Evolutionary conservation across 2,797 vertebrate genomes (phyloP).

Genomic region (Sebastes steindachneri): DNA sequence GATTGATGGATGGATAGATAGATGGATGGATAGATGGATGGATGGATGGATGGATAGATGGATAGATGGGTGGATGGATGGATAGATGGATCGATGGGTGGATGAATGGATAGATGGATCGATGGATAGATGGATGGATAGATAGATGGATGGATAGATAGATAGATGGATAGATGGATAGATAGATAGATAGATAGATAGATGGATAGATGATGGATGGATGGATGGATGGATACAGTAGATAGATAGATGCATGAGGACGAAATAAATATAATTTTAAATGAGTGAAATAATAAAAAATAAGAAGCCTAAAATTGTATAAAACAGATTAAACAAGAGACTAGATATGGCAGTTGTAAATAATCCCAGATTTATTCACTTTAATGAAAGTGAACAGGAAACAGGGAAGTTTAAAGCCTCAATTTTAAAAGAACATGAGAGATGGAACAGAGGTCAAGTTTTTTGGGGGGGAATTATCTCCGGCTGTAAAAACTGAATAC

Average conservation of each 20-base stretch:
- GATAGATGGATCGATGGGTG: fast-evolving
- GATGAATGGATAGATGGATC: fast-evolving
- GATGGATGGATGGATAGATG: fast-evolving
- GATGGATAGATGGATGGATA: fast-evolving
- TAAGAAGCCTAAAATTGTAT: too few species aligned
- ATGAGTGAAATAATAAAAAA: too few species aligned
- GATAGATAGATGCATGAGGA: too few species aligned
- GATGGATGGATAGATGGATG: fast-evolving
- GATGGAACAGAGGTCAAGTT: neutral
- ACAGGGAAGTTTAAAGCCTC: neutral
- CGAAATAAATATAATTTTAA: too few species aligned
- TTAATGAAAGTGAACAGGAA: neutral
- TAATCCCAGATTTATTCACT: too few species aligned
- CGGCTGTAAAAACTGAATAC: neutral
- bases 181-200: fast-evolving
- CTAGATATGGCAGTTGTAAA: too few species aligned
- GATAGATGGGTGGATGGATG: fast-evolving
- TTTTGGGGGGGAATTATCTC: neutral
- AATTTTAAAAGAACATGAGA: neutral
- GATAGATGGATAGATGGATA: fast-evolving
- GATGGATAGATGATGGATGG: fast-evolving
- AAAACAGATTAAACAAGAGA: too few species aligned
- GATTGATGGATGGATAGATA: fast-evolving
- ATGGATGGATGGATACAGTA: fast-evolving
- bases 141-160: too few species aligned